Conservation (phyloP, 2,888 invertebrate species). For the Platycheirus albimanus region DNA sequence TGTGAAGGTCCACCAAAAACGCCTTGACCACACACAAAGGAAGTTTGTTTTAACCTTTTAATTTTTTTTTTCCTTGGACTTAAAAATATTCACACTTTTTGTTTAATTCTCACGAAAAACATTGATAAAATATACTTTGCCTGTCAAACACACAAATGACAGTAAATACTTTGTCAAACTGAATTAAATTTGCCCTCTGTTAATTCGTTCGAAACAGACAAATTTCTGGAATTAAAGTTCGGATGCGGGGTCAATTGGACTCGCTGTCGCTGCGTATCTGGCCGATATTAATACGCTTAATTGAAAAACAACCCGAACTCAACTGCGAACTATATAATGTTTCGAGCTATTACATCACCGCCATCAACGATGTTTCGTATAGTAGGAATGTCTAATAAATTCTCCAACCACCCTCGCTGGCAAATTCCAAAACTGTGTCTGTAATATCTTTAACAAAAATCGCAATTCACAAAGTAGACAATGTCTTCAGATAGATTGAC, state of each 20-base stretch:
- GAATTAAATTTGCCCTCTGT: constrained; percentile 12
- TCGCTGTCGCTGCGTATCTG: constrained; percentile 32
- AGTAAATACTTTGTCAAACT: constrained; percentile 32
- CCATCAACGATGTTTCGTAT: constrained; percentile 16
- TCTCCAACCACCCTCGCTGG: constrained; percentile 34
- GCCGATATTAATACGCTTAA: constrained; percentile 50
- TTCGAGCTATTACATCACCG: constrained; percentile 67
- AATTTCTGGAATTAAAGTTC: constrained; percentile 55
- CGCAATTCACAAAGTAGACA: constrained; percentile 7
- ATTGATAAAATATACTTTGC: constrained; percentile 5
- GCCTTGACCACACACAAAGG: neutral
- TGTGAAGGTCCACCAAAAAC: no score
- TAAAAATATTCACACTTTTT: no score
- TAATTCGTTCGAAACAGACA: constrained; percentile 20
- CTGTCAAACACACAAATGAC: constrained; percentile 42
- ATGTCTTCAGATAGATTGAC: constrained; percentile 19
- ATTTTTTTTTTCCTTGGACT: no score
- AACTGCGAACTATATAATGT: constrained; percentile 23
- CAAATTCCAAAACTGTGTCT: constrained; percentile 5
- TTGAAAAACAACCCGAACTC: constrained; percentile 35
- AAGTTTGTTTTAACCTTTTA: neutral
- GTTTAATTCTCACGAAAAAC: neutral
- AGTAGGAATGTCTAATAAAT: constrained; percentile 2
- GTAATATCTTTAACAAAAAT: constrained; percentile 45
- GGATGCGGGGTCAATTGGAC: constrained; percentile 65